Percentiles rank a stretch among this genome's conserved stretches.
Evolutionary conservation across 2,888 invertebrate species (phyloP).

Genomic region (Leptinotarsa tumamoca): DNA sequence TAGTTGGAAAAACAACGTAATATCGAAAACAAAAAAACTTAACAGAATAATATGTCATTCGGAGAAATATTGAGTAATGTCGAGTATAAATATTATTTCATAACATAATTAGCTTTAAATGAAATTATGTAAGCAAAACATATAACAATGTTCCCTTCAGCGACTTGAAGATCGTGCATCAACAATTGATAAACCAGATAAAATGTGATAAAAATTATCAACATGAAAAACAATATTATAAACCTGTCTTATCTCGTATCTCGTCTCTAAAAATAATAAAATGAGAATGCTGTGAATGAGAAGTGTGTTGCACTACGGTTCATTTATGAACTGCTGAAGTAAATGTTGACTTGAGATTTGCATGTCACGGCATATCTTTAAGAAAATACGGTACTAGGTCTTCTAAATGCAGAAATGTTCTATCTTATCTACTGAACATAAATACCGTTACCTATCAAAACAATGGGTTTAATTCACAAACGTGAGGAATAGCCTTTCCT

Average conservation of each 20-base stretch:
- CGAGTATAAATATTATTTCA: neutral
- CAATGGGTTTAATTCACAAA: no score
- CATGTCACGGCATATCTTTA: neutral
- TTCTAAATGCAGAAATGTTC: neutral
- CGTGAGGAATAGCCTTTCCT: no score
- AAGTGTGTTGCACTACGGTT: constrained; percentile 31
- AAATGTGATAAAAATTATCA: constrained; percentile 39
- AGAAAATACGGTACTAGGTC: neutral
- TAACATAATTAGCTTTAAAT: neutral
- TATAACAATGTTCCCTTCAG: neutral
- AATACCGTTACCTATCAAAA: no score
- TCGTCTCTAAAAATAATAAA: constrained; percentile 35
- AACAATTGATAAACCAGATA: constrained; percentile 39
- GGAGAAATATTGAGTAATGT: neutral
- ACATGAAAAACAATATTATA: constrained; percentile 40
- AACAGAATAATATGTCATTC: no score
- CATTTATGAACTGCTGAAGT: neutral
- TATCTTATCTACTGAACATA: neutral
- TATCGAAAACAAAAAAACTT: no score
- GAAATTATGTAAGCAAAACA: neutral
- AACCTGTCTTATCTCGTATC: constrained; percentile 37
- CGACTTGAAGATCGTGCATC: constrained; percentile 28
- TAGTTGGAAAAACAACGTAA: no score
- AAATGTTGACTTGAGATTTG: constrained; percentile 10
- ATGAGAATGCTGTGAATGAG: constrained; percentile 28